Base-by-base conservation (phyloP, 2,113 vertebrate genomes). In the cattle (Bos taurus) region DNA sequence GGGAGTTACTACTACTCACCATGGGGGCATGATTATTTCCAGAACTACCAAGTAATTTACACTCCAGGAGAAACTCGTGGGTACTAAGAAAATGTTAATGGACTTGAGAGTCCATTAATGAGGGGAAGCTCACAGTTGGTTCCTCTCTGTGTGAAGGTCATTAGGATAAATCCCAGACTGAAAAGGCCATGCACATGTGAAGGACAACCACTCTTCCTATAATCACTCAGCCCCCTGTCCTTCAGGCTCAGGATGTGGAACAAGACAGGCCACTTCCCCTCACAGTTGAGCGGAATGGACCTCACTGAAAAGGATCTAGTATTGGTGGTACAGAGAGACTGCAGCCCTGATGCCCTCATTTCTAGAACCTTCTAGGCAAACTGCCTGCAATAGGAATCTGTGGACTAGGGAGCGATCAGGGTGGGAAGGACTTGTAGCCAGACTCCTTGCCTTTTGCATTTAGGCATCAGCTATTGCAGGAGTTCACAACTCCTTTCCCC, bases 61-160 rank as follows among this genome's bases (percentile, higher is more conserved):
- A 56, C 57, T 80, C 59, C 57, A 91, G 77, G 62, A 97, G 57
- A 95, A 46, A 40, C 81, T 4, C 46, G 15, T 40, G 81, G 92
- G 81, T 67, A 43, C 88, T 96, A 40, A 92, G 97, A 57, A 97
- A 90, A 97, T 94, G 91, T 97, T 97, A 94, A 97, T 92, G 74
- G 95, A 85, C 56, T 64, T 48, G 62, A 30, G 46, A 90, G 62
- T 28, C 85, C 86, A 28, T 87, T 96, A 91, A 96, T 87, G 86
- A 93, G 93, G 82, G 93, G 71, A 89, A 97, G 77, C 86, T 96
- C 88, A 86, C 96, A 96, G 86, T 81, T 83, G 85, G 57, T 30
- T 91, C 26, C 81, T 96, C 74, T 94, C 90, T 43, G 64, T 14
- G 25, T 88, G 83, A 97, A 96, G 77, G 86, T 92, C 82, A 88